phyloP scores from a whole-genome alignment of 2,888 invertebrate genomes.

The Temnothorax ravouxi region DNA sequence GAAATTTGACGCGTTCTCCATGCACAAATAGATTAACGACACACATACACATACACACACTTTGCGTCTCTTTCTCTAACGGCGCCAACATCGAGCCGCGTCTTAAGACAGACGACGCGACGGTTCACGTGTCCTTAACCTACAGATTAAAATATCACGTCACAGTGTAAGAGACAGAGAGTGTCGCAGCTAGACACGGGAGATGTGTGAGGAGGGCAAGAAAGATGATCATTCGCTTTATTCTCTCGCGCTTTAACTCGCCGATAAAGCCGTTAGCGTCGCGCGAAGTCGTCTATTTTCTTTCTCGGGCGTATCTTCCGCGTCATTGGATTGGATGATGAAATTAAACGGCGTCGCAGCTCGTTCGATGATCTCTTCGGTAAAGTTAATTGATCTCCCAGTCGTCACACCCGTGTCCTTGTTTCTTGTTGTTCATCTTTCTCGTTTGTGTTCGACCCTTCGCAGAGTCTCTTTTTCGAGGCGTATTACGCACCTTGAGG shows the following conservation, averaged over 20 bases:
- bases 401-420: slow-evolving; percentile 19
- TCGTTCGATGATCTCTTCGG: slow-evolving; percentile 71
- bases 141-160: slow-evolving; percentile 64
- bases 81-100: not conserved
- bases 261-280: slow-evolving; percentile 61
- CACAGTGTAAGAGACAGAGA: slow-evolving; percentile 8
- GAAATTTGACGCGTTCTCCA: slow-evolving; percentile 3
- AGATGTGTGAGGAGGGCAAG: not conserved
- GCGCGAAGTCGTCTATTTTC: slow-evolving; percentile 64
- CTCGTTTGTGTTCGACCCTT: slow-evolving; percentile 31
- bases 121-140: slow-evolving; percentile 68
- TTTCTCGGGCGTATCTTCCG: slow-evolving; percentile 61
- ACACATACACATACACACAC: not conserved
- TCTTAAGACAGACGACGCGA: slow-evolving; percentile 48
- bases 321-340: slow-evolving; percentile 72
- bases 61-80: slow-evolving; percentile 45
- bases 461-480: slow-evolving; percentile 58
- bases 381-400: slow-evolving; percentile 65
- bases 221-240: slow-evolving; percentile 7
- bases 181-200: not conserved
- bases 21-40: slow-evolving; percentile 41
- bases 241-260: slow-evolving; percentile 57
- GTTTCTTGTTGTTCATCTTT: slow-evolving; percentile 41
- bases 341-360: slow-evolving; percentile 69
- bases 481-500: not conserved